phyloP scores from a whole-genome alignment of 2,797 vertebrate species.

The Takifugu ocellatus region DNA sequence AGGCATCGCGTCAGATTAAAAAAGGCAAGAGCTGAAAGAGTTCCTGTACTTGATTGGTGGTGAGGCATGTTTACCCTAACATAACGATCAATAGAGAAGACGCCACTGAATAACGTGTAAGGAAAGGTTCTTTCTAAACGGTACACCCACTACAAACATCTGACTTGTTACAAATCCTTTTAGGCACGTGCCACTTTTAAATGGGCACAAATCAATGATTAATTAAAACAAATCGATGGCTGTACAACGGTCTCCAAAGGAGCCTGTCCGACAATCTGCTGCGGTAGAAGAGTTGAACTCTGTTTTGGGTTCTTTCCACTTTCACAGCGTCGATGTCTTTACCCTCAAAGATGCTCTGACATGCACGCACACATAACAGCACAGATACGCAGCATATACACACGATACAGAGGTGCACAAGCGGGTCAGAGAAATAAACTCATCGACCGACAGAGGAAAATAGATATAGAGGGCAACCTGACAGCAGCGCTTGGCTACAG shows the following conservation, averaged over 20 bases:
- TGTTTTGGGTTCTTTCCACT: constrained; percentile 1
- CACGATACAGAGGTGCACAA: too few relatives aligned
- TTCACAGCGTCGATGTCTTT: neutral
- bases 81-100: too few relatives aligned
- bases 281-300: constrained; percentile 13
- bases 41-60: too few relatives aligned
- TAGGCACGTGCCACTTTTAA: constrained; percentile 18
- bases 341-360: neutral
- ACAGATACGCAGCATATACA: neutral
- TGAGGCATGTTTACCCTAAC: too few relatives aligned
- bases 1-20: too few relatives aligned
- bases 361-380: neutral
- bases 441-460: too few relatives aligned
- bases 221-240: constrained; percentile 34
- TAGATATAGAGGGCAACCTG: too few relatives aligned
- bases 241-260: neutral
- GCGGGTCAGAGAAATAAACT: too few relatives aligned
- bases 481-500: too few relatives aligned
- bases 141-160: neutral
- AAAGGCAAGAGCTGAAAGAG: too few relatives aligned
- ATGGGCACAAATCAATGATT: constrained; percentile 44
- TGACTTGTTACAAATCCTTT: neutral
- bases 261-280: neutral
- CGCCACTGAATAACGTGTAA: neutral
- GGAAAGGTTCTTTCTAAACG: too few relatives aligned